Evolutionary conservation across 2,888 invertebrate species (phyloP), one percentile per base, ranked within the genome.

Genomic region (Dione vanillae): DNA sequence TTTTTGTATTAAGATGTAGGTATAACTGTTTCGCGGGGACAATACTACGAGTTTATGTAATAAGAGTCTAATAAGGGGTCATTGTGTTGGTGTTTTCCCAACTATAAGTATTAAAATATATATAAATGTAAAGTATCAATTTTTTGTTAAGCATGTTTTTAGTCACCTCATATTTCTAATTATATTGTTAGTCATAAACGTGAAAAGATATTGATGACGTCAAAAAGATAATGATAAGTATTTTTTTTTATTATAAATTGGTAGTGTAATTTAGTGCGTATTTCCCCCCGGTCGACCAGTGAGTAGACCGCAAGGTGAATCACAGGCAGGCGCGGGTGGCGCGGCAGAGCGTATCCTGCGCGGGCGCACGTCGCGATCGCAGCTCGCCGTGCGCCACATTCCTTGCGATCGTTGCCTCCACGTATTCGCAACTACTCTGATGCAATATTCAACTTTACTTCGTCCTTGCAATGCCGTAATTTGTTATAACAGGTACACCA

Each of bases 381-480:
- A 74, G 76, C 78, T 77, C 76, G 75, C 74, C 72, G 77, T 80
- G 84, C 83, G 84, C 87, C 87, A 83, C 92, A 92, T 92, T 92
- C 92, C 92, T 81, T 80, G 88, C 87, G 92, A 89, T 76, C 92
- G 83, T 92, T 92, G 91, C 90, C 92, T 92, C 86, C 88, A 85
- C 79, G 83, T 82, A 84, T 80, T 86, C 84, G 85, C 88, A 85
- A 85, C 85, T 82, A 80, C 88, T 89, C 90, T 92, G 92, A 92
- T 91, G 92, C 92, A 92, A 92, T 91, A 92, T 92, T 92, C 91
- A 92, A 91, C 91, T 92, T 91, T 92, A 92, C 90, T 87, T 91
- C 92, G 92, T 92, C 92, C 92, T 93, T 93, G 92, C 92, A 92
- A 92, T 92, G 92, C 92, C 92, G 92, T 92, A 92, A 93, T 92